These are phyloP conservation scores for Empidonax alnorum DNA, from an alignment of 2,113 vertebrate genomes.

Conservation along the genomic window DNA sequence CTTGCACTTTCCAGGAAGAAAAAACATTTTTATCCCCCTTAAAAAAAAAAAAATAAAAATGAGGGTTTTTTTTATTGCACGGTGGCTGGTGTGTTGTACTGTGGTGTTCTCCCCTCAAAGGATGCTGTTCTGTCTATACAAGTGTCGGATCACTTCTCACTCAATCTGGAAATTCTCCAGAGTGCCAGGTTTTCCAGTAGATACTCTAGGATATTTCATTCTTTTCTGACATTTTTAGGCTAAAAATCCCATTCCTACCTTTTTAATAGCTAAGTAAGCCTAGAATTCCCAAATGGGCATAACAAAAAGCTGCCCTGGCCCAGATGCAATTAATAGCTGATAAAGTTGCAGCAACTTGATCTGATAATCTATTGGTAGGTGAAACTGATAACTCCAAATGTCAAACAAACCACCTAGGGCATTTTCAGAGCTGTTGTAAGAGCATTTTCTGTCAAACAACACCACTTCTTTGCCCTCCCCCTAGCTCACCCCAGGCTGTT, in stretches of 20 bases:
- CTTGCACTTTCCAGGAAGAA: background rate
- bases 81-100: background rate
- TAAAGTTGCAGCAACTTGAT: background rate
- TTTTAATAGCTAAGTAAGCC: background rate
- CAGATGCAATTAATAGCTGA: background rate
- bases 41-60: background rate
- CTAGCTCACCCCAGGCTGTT: background rate
- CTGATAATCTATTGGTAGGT: background rate
- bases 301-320: background rate
- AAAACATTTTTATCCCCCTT: background rate
- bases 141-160: background rate
- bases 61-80: background rate
- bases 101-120: background rate
- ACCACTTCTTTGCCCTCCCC: background rate
- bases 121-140: background rate
- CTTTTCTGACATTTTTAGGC: background rate
- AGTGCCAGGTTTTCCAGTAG: background rate
- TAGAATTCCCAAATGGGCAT: background rate
- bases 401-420: background rate
- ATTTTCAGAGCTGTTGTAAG: background rate
- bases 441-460: background rate
- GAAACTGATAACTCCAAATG: background rate
- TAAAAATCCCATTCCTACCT: background rate
- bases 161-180: background rate
- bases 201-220: background rate